Conservation (phyloP, 2,797 vertebrate species). For the Cephalopachus bancanus region DNA sequence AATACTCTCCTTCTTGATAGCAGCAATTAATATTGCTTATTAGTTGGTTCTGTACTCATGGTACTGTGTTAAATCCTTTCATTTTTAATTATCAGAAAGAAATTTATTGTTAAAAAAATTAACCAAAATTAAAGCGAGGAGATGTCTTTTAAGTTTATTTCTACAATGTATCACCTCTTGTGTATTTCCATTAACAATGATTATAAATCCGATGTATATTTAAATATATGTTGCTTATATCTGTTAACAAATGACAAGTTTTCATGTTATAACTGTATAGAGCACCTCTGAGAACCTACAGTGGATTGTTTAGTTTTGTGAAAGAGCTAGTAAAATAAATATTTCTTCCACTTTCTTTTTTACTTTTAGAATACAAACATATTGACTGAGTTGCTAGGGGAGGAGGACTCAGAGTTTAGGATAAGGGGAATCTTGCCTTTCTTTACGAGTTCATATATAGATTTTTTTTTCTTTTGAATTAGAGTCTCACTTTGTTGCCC, state of each 20-base stretch:
- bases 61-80: background rate
- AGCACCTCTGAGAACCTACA: constrained; percentile 37
- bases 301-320: constrained; percentile 44
- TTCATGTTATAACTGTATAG: background rate
- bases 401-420: background rate
- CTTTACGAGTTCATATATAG: background rate
- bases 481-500: no score
- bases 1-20: background rate
- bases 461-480: background rate
- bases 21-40: background rate
- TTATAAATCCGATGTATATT: background rate
- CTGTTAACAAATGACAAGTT: background rate
- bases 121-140: background rate
- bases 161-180: background rate
- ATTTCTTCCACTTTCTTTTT: background rate
- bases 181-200: background rate
- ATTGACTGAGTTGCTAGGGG: background rate
- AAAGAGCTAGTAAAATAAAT: constrained; percentile 1
- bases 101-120: background rate
- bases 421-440: background rate
- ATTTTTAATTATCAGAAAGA: constrained; percentile 51
- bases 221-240: constrained; percentile 11
- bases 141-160: constrained; percentile 30
- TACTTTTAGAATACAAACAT: background rate
- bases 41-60: constrained; percentile 22